Conservation (phyloP, 2,888 invertebrate species). For the Drosophila tanythrix region DNA sequence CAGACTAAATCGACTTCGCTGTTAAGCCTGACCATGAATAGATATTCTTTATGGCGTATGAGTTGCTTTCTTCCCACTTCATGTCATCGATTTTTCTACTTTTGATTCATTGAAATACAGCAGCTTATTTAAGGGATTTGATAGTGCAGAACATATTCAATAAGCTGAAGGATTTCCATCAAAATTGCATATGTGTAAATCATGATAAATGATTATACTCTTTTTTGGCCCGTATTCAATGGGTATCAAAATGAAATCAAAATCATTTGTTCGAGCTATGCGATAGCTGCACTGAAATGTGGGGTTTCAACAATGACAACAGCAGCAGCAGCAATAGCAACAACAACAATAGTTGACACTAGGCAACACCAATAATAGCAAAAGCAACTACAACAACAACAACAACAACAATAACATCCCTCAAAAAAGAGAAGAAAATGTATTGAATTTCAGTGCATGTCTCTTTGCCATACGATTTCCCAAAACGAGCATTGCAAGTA, state of each 20-base stretch:
- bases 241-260: slow-evolving; percentile 31
- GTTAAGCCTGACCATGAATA: not conserved
- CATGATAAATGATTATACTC: not conserved
- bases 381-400: slow-evolving; percentile 36
- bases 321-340: slow-evolving; percentile 18
- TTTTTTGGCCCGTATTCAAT: not conserved
- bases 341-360: slow-evolving; percentile 63
- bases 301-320: slow-evolving; percentile 4
- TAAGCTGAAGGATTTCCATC: not conserved
- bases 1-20: not conserved
- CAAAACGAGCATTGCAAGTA: slow-evolving; percentile 7
- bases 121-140: not conserved
- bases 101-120: not conserved
- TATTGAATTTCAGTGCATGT: slow-evolving; percentile 68
- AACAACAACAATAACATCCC: slow-evolving; percentile 53
- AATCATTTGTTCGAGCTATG: slow-evolving; percentile 54
- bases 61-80: not conserved
- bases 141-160: not conserved
- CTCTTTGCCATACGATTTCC: slow-evolving; percentile 30
- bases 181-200: not conserved
- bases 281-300: slow-evolving; percentile 31
- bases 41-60: not conserved
- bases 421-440: slow-evolving; percentile 23
- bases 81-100: not conserved
- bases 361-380: slow-evolving; percentile 65